Base-by-base conservation (phyloP, 2,113 vertebrate genomes). In the Triplophysa siluroides region DNA sequence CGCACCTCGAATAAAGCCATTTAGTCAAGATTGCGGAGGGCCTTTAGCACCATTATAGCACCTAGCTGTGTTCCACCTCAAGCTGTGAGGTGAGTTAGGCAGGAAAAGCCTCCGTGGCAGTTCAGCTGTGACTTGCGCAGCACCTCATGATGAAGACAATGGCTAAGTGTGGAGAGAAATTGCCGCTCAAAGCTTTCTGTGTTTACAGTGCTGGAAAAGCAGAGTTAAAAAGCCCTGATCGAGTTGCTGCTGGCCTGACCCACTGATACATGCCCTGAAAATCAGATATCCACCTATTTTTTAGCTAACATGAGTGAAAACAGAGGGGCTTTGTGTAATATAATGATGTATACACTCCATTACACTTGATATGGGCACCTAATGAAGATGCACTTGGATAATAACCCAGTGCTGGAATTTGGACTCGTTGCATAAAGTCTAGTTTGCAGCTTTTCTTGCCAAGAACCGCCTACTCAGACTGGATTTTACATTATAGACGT, bases 191-290 rank as follows among this genome's bases (percentile, higher is more conserved):
- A 80, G 78, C 41, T 52, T 78, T 68, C 54, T 78, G 68, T 84
- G 83, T 84, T 58, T 67, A 63, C 70, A 61, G 50, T 71, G 18
- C 45, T 76, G 61, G 50, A 41, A 61, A 74, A 67, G 52, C 64
- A 64, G 71, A 47, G 56, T 69, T 10, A 58, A 82, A 78, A 69
- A 70, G 50, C 61, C 63, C 58, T 63, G 62, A 83, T 83, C 73
- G 60, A 45, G 69, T 83, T 78, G 13, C 74, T 38, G 23, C 66
- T 58, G 64, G 14, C 68, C 16, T 58, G 16, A 78, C 80, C 73
- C 65, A 26, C 62, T 74, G 78, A 85, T 83, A 81, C 84, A 80
- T 76, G 69, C 81, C 81, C 70, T 45, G 58, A 69, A 65, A 62
- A 75, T 81, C 68, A 81, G 56, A 80, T 60, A 63, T 61, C 65